phyloP scores from a whole-genome alignment of 1,140 invertebrate species.

The Drosophila nigromelanica region DNA sequence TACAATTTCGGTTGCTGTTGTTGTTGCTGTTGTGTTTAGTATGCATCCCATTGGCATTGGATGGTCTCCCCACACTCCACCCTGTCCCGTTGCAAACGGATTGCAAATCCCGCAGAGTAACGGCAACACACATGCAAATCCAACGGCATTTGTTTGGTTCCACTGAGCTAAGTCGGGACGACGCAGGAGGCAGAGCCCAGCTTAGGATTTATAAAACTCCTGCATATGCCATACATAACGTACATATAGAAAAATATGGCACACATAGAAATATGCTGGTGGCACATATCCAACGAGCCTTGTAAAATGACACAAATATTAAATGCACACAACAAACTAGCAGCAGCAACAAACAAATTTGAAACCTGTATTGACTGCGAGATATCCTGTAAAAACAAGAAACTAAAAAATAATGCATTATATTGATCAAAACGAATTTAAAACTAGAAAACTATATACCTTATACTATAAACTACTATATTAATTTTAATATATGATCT shows the following conservation, averaged over 20 bases:
- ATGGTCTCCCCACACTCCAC: neutral
- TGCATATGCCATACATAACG: constrained; percentile 24
- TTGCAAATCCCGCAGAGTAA: constrained; percentile 33
- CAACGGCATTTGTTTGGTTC: constrained; percentile 29
- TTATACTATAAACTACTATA: too few relatives aligned
- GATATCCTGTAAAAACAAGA: neutral
- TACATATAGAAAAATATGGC: constrained; percentile 10
- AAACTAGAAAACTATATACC: too few relatives aligned
- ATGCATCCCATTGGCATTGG: constrained; percentile 34
- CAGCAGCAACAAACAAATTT: constrained; percentile 19
- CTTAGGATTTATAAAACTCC: constrained; percentile 32
- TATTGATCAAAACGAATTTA: too few relatives aligned
- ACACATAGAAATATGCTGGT: constrained; percentile 23
- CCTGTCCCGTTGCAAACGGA: constrained; percentile 2
- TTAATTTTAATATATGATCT: too few relatives aligned
- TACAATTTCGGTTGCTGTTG: constrained; percentile 8
- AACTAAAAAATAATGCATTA: too few relatives aligned
- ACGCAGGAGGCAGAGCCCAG: constrained; percentile 1
- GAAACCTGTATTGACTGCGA: neutral
- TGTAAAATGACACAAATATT: constrained; percentile 67
- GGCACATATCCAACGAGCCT: constrained; percentile 62
- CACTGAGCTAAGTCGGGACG: constrained; percentile 22
- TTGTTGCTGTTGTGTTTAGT: constrained; percentile 17
- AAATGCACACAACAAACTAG: constrained; percentile 59
- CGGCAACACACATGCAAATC: constrained; percentile 27